Conservation (phyloP, 2,797 vertebrate species). For the Hydrocynus forskahlii region DNA sequence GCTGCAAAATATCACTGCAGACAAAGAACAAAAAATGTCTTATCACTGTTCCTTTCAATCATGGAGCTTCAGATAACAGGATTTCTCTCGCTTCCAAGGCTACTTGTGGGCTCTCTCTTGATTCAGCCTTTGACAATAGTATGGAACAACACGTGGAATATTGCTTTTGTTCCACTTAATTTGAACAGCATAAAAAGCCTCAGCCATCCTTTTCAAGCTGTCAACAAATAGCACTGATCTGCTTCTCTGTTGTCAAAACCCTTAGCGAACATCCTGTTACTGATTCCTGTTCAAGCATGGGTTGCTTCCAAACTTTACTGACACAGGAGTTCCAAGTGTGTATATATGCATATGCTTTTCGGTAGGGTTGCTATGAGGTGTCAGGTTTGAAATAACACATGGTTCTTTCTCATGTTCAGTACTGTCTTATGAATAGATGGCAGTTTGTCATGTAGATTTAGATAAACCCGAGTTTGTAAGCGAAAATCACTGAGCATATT, state of each 20-base stretch:
- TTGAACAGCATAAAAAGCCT: not conserved
- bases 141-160: no score
- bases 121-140: no score
- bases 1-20: not conserved
- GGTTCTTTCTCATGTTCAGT: not conserved
- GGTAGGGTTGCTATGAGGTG: not conserved
- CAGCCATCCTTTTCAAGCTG: not conserved
- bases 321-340: constrained; percentile 7
- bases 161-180: no score
- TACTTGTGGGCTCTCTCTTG: no score
- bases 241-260: constrained; percentile 3
- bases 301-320: constrained; percentile 13
- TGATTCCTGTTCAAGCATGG: constrained; percentile 44
- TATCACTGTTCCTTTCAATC: not conserved
- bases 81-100: not conserved
- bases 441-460: no score
- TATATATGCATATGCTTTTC: not conserved
- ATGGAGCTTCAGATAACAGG: not conserved
- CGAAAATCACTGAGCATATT: no score
- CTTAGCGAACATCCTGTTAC: constrained; percentile 48
- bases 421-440: no score
- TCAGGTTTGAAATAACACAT: constrained; percentile 3
- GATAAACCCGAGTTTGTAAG: no score
- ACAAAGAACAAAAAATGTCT: not conserved
- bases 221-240: not conserved